These are phyloP conservation scores for Sebastes glaucus DNA, from an alignment of 2,797 vertebrate genomes.

Conservation along the genomic window DNA sequence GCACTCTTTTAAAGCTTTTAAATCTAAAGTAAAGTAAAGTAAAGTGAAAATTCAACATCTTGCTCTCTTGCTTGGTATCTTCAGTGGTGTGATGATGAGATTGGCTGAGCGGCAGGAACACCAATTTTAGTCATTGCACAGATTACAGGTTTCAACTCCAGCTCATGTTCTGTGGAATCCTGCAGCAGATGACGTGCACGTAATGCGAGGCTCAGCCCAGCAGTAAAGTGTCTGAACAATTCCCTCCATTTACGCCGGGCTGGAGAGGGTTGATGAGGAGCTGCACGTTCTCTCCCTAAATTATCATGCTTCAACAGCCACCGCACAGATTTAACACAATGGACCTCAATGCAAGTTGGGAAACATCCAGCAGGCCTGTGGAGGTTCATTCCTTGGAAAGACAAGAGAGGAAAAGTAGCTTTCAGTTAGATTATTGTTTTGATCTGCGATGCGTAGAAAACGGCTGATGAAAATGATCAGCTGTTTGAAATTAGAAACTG, in stretches of 20 bases:
- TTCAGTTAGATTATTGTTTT: neutral
- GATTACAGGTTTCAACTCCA: constrained; percentile 4
- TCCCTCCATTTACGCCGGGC: constrained; percentile 54
- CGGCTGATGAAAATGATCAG: neutral
- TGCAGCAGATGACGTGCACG: constrained; percentile 30
- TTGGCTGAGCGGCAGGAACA: neutral
- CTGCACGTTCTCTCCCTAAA: constrained; percentile 70
- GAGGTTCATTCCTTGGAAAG: constrained; percentile 28
- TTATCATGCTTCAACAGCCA: constrained; percentile 63
- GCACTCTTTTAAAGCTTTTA: neutral
- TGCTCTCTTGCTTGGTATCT: neutral
- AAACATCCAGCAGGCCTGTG: constrained; percentile 18
- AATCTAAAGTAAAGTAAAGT: neutral
- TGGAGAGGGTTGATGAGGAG: constrained; percentile 61
- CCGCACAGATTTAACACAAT: constrained; percentile 60
- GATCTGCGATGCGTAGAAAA: neutral
- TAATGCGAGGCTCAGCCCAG: constrained; percentile 36
- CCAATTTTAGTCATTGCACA: neutral
- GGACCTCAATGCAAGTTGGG: constrained; percentile 28
- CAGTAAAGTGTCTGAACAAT: constrained; percentile 57
- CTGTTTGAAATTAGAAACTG: neutral
- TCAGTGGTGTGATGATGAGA: neutral
- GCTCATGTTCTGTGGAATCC: constrained; percentile 9
- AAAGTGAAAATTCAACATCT: neutral
- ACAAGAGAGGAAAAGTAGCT: neutral